Conservation (phyloP, 1,140 invertebrate species). For the Drosophila parvula region DNA sequence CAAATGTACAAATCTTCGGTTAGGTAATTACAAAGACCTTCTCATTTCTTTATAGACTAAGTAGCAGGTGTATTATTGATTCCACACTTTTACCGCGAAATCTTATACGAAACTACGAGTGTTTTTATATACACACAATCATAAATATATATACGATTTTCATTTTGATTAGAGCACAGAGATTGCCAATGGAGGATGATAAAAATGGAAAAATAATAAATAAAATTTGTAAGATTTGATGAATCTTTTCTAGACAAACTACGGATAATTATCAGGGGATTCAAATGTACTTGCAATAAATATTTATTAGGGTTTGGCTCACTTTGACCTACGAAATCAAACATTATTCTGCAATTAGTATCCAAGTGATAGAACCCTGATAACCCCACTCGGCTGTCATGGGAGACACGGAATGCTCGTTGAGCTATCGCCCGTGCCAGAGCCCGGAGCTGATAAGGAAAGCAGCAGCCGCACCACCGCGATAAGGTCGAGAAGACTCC, state of each 20-base stretch:
- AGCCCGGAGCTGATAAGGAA: constrained; percentile 24
- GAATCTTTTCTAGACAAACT: neutral
- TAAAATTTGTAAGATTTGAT: neutral
- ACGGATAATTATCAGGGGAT: neutral
- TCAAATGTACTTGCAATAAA: neutral
- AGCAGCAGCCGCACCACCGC: constrained; percentile 25
- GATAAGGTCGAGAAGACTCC: constrained; percentile 28
- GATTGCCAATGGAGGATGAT: neutral
- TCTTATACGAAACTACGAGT: neutral
- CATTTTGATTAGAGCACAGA: neutral
- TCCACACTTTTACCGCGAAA: neutral
- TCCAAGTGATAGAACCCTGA: constrained; percentile 17
- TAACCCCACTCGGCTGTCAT: constrained; percentile 42
- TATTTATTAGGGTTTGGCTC: neutral
- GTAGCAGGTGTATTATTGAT: neutral
- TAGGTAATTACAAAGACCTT: neutral
- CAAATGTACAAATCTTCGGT: neutral
- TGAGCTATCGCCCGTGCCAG: constrained; percentile 25
- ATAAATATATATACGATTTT: neutral
- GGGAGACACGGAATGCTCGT: constrained; percentile 18
- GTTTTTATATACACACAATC: neutral
- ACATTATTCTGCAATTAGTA: constrained; percentile 21
- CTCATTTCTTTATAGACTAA: neutral
- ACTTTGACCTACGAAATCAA: neutral
- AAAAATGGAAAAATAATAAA: too few relatives aligned